Evolutionary conservation across 1,140 invertebrate species (phyloP).

Genomic region (Drosophila virilis): DNA sequence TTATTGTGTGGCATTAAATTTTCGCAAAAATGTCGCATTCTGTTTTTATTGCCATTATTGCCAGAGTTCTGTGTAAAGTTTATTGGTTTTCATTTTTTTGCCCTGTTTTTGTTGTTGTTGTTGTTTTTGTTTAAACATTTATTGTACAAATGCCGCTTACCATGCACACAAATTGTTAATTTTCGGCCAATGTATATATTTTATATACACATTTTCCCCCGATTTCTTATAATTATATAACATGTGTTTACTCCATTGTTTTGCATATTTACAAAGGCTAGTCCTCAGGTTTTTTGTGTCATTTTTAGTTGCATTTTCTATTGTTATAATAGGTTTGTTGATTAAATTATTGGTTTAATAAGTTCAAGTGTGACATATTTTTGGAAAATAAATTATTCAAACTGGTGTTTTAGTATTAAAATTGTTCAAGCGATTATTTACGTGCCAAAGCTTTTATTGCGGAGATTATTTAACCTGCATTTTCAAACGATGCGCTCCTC

Average conservation of each 20-base stretch:
- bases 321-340: neutral
- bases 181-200: conserved; percentile 37
- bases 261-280: conserved; percentile 18
- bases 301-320: conserved; percentile 21
- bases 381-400: neutral
- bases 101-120: neutral
- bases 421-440: neutral
- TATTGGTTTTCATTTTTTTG: conserved; percentile 14
- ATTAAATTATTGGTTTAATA: neutral
- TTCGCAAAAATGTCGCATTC: conserved; percentile 32
- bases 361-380: neutral
- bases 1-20: conserved; percentile 13
- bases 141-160: conserved; percentile 30
- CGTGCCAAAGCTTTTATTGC: no score
- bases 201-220: conserved; percentile 42
- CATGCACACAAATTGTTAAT: conserved; percentile 46
- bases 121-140: conserved; percentile 55
- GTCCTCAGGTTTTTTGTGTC: conserved; percentile 8
- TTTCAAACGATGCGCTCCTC: neutral
- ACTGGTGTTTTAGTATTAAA: neutral
- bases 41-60: conserved; percentile 44
- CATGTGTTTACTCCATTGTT: conserved; percentile 50
- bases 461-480: neutral
- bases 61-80: conserved; percentile 13
- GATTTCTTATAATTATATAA: conserved; percentile 54